phyloP scores from a whole-genome alignment of 2,888 invertebrate genomes.

The Argyresthia albistria region DNA sequence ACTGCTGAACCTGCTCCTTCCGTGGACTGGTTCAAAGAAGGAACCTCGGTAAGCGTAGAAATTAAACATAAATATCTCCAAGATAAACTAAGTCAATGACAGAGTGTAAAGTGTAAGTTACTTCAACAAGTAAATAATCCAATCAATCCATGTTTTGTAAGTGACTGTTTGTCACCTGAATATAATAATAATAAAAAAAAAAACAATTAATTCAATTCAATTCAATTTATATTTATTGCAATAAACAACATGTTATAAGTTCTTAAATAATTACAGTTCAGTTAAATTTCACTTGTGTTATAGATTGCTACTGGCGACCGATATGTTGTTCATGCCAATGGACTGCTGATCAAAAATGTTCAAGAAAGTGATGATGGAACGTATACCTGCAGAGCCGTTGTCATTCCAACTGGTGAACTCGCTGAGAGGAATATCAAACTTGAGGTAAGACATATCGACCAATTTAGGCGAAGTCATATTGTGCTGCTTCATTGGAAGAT shows the following conservation, averaged over 20 bases:
- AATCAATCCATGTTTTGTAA: too few relatives aligned
- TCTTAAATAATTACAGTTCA: too few relatives aligned
- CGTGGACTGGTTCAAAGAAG: constrained; percentile 90
- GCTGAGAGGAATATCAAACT: constrained; percentile 84
- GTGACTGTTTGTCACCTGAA: too few relatives aligned
- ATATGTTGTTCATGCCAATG: constrained; percentile 82
- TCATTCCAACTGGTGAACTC: constrained; percentile 84
- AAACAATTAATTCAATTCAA: too few relatives aligned
- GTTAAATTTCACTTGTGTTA: background rate
- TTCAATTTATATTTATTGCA: too few relatives aligned
- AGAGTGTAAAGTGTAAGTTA: too few relatives aligned
- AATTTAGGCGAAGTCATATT: too few relatives aligned
- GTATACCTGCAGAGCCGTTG: constrained; percentile 90
- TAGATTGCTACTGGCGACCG: constrained; percentile 79
- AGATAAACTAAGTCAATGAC: too few relatives aligned
- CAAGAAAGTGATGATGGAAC: constrained; percentile 88
- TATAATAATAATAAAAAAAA: too few relatives aligned
- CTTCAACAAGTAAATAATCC: too few relatives aligned
- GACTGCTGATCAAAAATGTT: constrained; percentile 83
- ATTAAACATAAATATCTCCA: too few relatives aligned
- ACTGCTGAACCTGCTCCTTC: constrained; percentile 87
- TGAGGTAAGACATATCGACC: constrained; percentile 63
- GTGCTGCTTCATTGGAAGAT: background rate
- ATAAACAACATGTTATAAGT: too few relatives aligned
- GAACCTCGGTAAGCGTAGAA: constrained; percentile 69